Evolutionary conservation across 2,888 invertebrate genomes (phyloP), one percentile per base, ranked within the genome.

Genomic region (Tetragonula carbonaria): DNA sequence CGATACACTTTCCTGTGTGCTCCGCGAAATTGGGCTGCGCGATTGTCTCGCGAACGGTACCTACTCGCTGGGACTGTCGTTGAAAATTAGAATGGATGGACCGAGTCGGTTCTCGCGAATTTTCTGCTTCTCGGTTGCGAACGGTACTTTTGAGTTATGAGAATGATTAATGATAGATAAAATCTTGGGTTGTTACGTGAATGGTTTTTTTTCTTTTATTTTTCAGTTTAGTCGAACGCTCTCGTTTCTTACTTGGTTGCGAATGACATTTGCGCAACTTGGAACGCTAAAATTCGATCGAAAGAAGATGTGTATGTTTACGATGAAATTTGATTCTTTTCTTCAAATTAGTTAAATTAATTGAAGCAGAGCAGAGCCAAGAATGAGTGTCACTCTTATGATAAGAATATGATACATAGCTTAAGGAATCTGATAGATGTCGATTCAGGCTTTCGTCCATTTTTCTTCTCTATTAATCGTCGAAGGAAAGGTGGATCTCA

Each of bases 1-100:
- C 53, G 53, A 55, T 70, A 70, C 53, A 53, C 33, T 70, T 53
- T 70, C 70, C 45, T 1, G 53, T 33, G 70, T 23, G 65, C 21
- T 45, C 0, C 45, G 45, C 45, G 38, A 4, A 28, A 18, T 28
- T 57, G n/a, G 57, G 57, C n/a, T n/a, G 28, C 8, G 18, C 62
- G 62, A 62, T 62, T 18, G 18, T 62, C 28, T 28, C 28, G 8
- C 4, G 11, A 18, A 67, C 50, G 23, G n/a, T 67, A 50, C 14
- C n/a, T n/a, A n/a, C 8, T 45, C 57, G 23, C 57, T 14, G 57
- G n/a, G 2, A n/a, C 4, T 38, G 38, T 57, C 21, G 57, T 13
- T 57, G n/a, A 13, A 28, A n/a, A n/a, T 57, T n/a, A 57, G 14
- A 14, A 5, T n/a, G 13, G 5, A n/a, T n/a, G n/a, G 5, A 59